A percentile compares a stretch with the other conserved stretches of the same genome.
phyloP scores from a whole-genome alignment of 2,888 invertebrate genomes.

The Agrochola circellaris region DNA sequence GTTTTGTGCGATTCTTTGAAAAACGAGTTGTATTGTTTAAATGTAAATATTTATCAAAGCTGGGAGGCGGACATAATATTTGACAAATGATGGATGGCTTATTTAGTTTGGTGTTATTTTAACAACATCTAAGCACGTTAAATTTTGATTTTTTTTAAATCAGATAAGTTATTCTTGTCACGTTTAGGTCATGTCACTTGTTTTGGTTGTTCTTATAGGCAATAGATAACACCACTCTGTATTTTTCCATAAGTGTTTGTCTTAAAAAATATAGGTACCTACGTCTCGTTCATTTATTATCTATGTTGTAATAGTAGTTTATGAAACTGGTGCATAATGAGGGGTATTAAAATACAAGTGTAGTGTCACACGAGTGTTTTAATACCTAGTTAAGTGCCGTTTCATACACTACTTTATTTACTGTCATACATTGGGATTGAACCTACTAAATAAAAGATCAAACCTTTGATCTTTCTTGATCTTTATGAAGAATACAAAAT shows the following conservation, averaged over 20 bases:
- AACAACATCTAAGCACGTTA: slow-evolving; percentile 15
- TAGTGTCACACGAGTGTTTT: too few relatives aligned
- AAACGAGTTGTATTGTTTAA: slow-evolving; percentile 35
- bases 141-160: slow-evolving; percentile 29
- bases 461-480: too few relatives aligned
- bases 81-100: slow-evolving; percentile 56
- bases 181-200: slow-evolving; percentile 16
- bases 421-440: too few relatives aligned
- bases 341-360: too few relatives aligned
- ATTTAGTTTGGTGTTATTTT: slow-evolving; percentile 52
- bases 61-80: slow-evolving; percentile 56
- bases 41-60: slow-evolving; percentile 49
- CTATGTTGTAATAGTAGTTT: neutral
- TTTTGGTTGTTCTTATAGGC: slow-evolving; percentile 4
- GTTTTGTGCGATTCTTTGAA: slow-evolving; percentile 34
- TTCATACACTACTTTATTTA: too few relatives aligned
- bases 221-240: neutral
- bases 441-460: too few relatives aligned
- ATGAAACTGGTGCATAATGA: too few relatives aligned
- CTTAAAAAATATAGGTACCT: neutral
- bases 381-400: too few relatives aligned
- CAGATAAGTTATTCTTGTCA: slow-evolving; percentile 16
- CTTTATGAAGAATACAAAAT: too few relatives aligned
- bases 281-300: too few relatives aligned
- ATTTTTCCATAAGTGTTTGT: neutral